Evolutionary conservation across 2,113 vertebrate genomes (phyloP).

Genomic region (Macrotus californicus): DNA sequence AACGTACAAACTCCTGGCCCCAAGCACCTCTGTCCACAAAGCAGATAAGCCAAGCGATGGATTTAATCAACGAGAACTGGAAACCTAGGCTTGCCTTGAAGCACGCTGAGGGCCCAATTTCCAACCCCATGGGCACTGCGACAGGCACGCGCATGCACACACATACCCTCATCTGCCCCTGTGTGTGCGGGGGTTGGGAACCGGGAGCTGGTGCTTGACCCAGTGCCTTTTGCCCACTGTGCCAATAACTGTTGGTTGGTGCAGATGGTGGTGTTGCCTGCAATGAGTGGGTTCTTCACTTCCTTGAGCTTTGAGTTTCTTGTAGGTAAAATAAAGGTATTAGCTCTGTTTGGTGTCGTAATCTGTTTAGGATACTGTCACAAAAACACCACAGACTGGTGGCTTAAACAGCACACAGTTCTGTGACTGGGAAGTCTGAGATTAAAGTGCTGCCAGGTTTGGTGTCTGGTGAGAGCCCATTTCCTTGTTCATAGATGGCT

Average conservation of each 20-base stretch:
- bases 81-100: neutral
- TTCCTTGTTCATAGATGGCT: neutral
- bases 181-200: neutral
- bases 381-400: neutral
- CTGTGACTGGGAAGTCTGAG: neutral
- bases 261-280: neutral
- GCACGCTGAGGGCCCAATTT: neutral
- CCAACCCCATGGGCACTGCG: neutral
- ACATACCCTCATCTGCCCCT: neutral
- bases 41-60: neutral
- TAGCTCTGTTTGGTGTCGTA: neutral
- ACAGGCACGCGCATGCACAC: too few species aligned
- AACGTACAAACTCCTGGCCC: neutral
- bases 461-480: neutral
- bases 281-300: neutral
- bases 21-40: neutral
- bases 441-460: neutral
- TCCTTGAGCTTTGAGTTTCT: neutral
- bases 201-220: neutral
- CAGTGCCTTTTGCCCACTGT: neutral
- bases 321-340: neutral
- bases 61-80: constrained; percentile 5
- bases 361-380: neutral
- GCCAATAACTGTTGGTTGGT: neutral
- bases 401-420: neutral